Percentiles rank a stretch among this genome's conserved stretches.
These are phyloP conservation scores for Anoncus sp. DNA, from an alignment of 2,888 invertebrate genomes.

Conservation along the genomic window DNA sequence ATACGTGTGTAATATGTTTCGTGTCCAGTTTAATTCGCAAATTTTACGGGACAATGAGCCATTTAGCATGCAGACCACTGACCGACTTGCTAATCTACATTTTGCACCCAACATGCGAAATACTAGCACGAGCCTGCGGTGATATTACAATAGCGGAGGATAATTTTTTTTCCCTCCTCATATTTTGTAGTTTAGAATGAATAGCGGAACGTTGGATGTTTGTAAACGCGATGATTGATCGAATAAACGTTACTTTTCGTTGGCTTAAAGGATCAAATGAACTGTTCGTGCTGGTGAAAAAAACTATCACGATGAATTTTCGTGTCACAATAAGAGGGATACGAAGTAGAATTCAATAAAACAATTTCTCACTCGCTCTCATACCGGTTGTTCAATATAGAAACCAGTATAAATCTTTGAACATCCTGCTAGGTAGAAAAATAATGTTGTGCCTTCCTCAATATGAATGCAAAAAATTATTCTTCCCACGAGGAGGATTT, in stretches of 20 bases:
- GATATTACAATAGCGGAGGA: neutral
- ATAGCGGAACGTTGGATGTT: neutral
- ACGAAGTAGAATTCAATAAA: too few relatives aligned
- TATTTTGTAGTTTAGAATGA: neutral
- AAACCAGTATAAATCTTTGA: too few relatives aligned
- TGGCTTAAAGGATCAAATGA: neutral
- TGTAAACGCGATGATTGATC: neutral
- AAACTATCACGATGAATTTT: too few relatives aligned
- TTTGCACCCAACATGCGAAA: constrained; percentile 36
- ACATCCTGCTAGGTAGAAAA: too few relatives aligned
- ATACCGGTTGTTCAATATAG: too few relatives aligned
- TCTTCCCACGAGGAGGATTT: too few relatives aligned
- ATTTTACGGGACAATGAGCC: constrained; percentile 58
- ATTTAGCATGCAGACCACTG: constrained; percentile 52
- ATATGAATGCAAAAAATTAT: too few relatives aligned
- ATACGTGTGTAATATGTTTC: constrained; percentile 34
- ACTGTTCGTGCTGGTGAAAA: too few relatives aligned
- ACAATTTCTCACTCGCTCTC: too few relatives aligned
- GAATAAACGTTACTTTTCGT: neutral
- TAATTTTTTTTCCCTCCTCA: neutral
- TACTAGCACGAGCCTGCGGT: neutral
- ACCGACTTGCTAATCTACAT: constrained; percentile 60
- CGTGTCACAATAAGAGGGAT: too few relatives aligned
- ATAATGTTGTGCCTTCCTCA: too few relatives aligned
- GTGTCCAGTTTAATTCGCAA: constrained; percentile 60